Conservation (phyloP, 2,797 vertebrate species). For the Sebastes vulpes region DNA sequence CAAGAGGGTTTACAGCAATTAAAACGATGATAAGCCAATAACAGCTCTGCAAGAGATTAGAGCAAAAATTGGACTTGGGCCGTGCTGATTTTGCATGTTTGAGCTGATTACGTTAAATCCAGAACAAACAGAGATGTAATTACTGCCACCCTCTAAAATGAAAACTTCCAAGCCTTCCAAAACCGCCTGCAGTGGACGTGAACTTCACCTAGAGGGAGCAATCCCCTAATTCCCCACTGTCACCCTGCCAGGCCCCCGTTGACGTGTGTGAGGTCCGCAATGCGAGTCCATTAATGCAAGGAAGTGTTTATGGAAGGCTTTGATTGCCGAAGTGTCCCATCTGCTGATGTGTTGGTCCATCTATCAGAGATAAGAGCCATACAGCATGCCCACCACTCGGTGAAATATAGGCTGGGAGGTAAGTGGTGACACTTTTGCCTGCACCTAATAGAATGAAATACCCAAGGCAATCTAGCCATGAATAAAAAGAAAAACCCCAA, state of each 20-base stretch:
- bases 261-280: conserved; percentile 24
- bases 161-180: conserved; percentile 37
- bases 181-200: conserved; percentile 35
- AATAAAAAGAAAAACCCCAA: conserved; percentile 55
- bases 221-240: conserved; percentile 43
- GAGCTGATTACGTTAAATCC: conserved; percentile 70
- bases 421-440: conserved; percentile 53
- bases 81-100: conserved; percentile 40
- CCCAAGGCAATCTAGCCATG: conserved; percentile 41
- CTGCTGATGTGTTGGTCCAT: conserved; percentile 45
- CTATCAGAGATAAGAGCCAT: conserved; percentile 48
- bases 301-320: conserved; percentile 37
- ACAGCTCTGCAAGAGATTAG: conserved; percentile 59
- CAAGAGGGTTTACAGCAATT: conserved; percentile 58
- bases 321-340: conserved; percentile 36
- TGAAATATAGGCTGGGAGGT: conserved; percentile 42
- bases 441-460: conserved; percentile 57
- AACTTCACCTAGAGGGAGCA: conserved; percentile 64
- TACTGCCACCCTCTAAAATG: conserved; percentile 39
- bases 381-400: conserved; percentile 5
- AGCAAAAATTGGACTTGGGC: conserved; percentile 55
- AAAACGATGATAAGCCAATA: conserved; percentile 64
- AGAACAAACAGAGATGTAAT: conserved; percentile 66
- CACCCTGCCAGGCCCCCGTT: background rate
- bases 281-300: conserved; percentile 38